Evolutionary conservation across 2,797 vertebrate genomes (phyloP).

Genomic region (Clarias platycephalus): DNA sequence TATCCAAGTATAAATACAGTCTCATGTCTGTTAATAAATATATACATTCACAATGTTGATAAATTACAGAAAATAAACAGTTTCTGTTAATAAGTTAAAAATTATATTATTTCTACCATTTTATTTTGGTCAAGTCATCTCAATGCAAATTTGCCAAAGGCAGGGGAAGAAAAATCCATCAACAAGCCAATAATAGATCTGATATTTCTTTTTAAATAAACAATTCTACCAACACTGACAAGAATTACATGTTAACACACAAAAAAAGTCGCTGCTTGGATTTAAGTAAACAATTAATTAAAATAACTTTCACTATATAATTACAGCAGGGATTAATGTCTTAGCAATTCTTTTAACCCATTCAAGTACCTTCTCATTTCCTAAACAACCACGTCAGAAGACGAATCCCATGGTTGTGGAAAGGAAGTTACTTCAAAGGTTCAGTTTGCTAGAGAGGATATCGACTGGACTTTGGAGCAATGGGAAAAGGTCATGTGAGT

Average conservation of each 20-base stretch:
- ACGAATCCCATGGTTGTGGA: too few species aligned
- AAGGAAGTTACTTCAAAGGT: too few species aligned
- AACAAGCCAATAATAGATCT: conserved; percentile 5
- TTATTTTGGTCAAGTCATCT: conserved; percentile 48
- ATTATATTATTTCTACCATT: conserved; percentile 20
- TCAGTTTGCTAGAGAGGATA: too few species aligned
- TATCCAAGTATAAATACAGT: conserved; percentile 59
- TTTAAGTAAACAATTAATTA: too few species aligned
- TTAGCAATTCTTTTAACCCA: too few species aligned
- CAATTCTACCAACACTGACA: not conserved
- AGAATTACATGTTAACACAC: conserved; percentile 7
- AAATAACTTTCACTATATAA: too few species aligned
- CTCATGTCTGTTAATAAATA: conserved; percentile 59
- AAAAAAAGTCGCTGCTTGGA: too few species aligned
- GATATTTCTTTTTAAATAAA: not conserved
- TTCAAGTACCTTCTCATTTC: too few species aligned
- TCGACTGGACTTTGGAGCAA: too few species aligned
- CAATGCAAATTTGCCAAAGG: conserved; percentile 33
- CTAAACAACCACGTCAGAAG: too few species aligned
- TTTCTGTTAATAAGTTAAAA: conserved; percentile 55
- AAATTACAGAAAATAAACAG: conserved; percentile 52
- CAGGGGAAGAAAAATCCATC: not conserved
- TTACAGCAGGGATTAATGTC: too few species aligned
- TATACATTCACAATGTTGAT: conserved; percentile 55
- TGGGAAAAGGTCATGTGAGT: too few species aligned